Conservation (phyloP, 2,797 vertebrate species). For the Luscinia megarhynchos region DNA sequence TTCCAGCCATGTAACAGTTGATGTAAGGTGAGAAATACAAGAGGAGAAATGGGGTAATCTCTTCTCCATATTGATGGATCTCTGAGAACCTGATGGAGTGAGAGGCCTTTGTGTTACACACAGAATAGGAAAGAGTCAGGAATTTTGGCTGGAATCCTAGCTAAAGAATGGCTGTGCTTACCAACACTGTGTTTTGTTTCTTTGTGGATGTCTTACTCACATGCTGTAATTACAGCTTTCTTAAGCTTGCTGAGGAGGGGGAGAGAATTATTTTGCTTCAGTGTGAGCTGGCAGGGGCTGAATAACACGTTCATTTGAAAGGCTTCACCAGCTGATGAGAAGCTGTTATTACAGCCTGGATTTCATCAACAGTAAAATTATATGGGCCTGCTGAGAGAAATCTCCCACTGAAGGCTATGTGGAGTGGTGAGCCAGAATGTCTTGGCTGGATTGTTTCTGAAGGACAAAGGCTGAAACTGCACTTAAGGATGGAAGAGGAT, state of each 20-base stretch:
- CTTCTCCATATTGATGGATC: background rate
- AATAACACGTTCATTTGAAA: background rate
- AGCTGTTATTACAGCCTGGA: constrained; percentile 32
- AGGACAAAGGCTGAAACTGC: background rate
- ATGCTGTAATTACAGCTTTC: constrained; percentile 56
- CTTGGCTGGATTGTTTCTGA: background rate
- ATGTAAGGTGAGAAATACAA: accelerated
- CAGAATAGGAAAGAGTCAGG: background rate
- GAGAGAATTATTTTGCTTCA: background rate
- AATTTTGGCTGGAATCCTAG: background rate
- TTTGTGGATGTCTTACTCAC: constrained; percentile 37
- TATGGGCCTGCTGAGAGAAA: background rate
- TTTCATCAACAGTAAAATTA: background rate
- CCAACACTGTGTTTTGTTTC: background rate
- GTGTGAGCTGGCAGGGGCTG: constrained; percentile 9
- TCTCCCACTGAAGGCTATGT: background rate
- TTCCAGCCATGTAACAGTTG: accelerated
- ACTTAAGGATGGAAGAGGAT: background rate
- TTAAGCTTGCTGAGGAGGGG: background rate
- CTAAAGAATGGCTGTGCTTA: background rate
- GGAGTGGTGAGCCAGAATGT: background rate
- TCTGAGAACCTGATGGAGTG: background rate
- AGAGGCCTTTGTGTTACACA: background rate
- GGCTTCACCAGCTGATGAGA: constrained; percentile 42
- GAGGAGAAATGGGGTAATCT: background rate